phyloP scores from a whole-genome alignment of 2,888 invertebrate species.

The Rotaria sp. region DNA sequence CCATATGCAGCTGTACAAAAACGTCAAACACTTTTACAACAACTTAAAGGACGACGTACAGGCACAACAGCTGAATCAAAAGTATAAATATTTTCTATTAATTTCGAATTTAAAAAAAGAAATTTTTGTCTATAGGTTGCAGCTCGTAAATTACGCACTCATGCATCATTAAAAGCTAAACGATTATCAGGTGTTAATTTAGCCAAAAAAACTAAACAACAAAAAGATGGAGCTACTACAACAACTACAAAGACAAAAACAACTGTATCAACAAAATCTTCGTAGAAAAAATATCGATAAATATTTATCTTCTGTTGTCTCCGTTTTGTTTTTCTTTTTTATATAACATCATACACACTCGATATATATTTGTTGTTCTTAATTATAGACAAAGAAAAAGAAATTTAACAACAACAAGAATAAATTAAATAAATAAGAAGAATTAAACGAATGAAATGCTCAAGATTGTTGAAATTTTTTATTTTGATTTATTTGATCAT shows the following conservation, averaged over 20 bases:
- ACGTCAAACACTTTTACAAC: constrained; percentile 56
- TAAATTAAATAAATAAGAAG: constrained; percentile 19
- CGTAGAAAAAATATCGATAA: neutral
- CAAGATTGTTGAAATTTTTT: too few relatives aligned
- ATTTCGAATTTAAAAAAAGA: neutral
- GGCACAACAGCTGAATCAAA: neutral
- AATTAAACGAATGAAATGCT: neutral
- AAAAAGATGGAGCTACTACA: neutral
- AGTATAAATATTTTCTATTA: neutral
- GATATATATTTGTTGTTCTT: neutral
- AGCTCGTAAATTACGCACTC: neutral
- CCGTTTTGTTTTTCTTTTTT: neutral
- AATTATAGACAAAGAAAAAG: neutral
- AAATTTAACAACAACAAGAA: neutral
- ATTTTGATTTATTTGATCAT: neutral
- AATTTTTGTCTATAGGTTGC: neutral
- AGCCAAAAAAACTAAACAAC: neutral
- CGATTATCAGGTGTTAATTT: neutral
- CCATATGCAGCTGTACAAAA: constrained; percentile 85
- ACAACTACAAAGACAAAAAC: neutral
- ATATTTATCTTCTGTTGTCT: neutral
- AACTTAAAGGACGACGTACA: constrained; percentile 8
- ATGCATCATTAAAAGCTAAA: neutral
- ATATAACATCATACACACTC: neutral
- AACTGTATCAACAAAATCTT: neutral